Base-by-base conservation (phyloP, 2,113 vertebrate species). In the Chionodraco myersi region DNA sequence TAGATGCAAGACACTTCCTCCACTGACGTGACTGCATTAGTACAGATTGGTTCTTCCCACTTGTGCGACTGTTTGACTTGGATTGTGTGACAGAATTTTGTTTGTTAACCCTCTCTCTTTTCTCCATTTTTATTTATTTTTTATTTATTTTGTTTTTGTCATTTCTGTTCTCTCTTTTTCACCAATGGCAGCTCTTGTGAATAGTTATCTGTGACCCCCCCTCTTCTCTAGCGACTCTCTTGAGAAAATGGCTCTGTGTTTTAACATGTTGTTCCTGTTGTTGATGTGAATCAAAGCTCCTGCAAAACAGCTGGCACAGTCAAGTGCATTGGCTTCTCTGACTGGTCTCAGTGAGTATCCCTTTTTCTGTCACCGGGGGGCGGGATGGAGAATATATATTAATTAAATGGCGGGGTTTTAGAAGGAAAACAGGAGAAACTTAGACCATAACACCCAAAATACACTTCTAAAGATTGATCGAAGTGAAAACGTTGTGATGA, bases 231-330 rank as follows among this genome's bases (percentile, higher is more conserved):
- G 97, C 97, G 96, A 96, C 95, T 96, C 95, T 95, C 95, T 97
- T 97, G 97, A 94, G 94, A 98, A 96, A 94, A 96, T 97, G 98
- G 97, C 96, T 97, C 96, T 98, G 97, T 99, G 97, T 99, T 97
- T 99, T 99, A 99, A 99, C 98, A 98, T 99, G 97, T 99, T 99
- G 98, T 98, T 99, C 98, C 98, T 99, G 98, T 99, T 99, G 98
- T 99, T 99, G 98, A 99, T 99, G 98, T 99, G 98, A 99, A 98
- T 98, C 98, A 99, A 99, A 99, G 98, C 98, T 97, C 98, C 98
- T 98, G 98, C 98, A 98, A 99, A 99, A 96, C 98, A 99, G 97
- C 97, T 99, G 98, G 98, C 97, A 98, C 97, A 98, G 98, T 99
- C 98, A 97, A 99, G 97, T 99, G 98, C 98, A 97, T 96, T 99